Evolutionary conservation across 2,113 vertebrate species (phyloP), one percentile per base, ranked within the genome.

Genomic region (Clarias macrocephalus): DNA sequence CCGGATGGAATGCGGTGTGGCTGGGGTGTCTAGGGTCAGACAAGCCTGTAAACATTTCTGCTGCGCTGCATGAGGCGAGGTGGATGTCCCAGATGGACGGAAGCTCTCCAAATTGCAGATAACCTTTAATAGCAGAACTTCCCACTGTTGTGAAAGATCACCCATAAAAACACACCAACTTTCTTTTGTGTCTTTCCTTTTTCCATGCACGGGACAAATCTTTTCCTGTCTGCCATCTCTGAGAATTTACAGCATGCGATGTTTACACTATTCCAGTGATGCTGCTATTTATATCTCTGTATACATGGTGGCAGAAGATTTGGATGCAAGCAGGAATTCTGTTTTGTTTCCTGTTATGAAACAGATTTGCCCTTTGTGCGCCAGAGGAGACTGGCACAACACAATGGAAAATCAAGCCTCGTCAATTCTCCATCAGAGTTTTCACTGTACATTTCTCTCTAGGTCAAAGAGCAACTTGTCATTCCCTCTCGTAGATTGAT

Each of bases 221-320:
- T 59, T 59, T 33, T 80, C 77, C 77, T 59, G 56, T 80, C 54
- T 80, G 77, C 52, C 54, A 59, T 79, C n/a, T 57, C 25, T 8
- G 52, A 80, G 23, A 12, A 25, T n/a, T 77, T 76, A n/a, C 21
- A 77, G 48, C 48, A 54, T 80, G 56, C 77, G 33, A 2, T 80
- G 56, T 80, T 80, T 80, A 80, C 77, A 21, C 28, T 80, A 2
- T 4, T 33, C 28, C 19, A 33, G 8, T 30, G 19, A 33, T 30
- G 56, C 10, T 80, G 76, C 54, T 80, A 80, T 80, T 80, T 59
- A 57, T 80, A 80, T 30, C 13, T 80, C 77, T 80, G 54, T 80
- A 28, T 59, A 59, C 28, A 80, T 33, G 18, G 59, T 5, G 59
- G 77, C 54, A 11, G 54, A 59, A 80, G 18, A 30, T 59, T 59